Evolutionary conservation across 2,888 invertebrate genomes (phyloP), one percentile per base, ranked within the genome.

Genomic region (Agrilus biguttatus): DNA sequence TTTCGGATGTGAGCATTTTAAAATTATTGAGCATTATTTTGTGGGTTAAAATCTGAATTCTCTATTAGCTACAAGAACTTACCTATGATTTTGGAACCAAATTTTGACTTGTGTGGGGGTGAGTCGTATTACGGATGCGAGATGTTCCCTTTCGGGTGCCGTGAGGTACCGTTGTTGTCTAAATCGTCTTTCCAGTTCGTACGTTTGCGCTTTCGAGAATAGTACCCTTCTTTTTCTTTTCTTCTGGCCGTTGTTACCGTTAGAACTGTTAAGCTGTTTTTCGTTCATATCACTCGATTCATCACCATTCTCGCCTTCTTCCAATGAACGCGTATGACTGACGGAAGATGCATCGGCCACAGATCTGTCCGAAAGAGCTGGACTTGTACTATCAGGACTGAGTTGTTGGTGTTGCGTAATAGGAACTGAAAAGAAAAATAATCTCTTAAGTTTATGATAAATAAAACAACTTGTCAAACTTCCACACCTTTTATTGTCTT

Each of bases 81-180:
- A 67, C 66, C 93, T 82, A 65, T 97, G 97, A 66, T 96, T 96
- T 66, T 96, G 96, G 70, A 97, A 98, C 97, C 97, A 98, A 57
- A 98, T 97, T 69, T 96, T 96, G 40, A 88, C 88, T 71, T 98
- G 98, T 3, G 96, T 97, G 0, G 97, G 97, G 2, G 97, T 96
- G 45, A 98, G 72, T 44, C 91, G 77, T 50, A 98, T 97, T 56
- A 93, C 74, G 49, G 88, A 88, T 3, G 98, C 97, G 51, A 98
- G 71, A 62, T 96, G 95, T 61, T 98, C 98, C 33, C 98, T 70
- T 65, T 98, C 98, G 0, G 97, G 97, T 0, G 97, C 98, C 3
- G 95, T 95, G 13, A 98, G 73, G 67, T 98, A 98, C 51, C 93
- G 73, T 65, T 98, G 97, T 61, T 95, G 93, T 3, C 93, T 75